Evolutionary conservation across 2,113 vertebrate genomes (phyloP), one percentile per base, ranked within the genome.

Genomic region (Catagonus wagneri): DNA sequence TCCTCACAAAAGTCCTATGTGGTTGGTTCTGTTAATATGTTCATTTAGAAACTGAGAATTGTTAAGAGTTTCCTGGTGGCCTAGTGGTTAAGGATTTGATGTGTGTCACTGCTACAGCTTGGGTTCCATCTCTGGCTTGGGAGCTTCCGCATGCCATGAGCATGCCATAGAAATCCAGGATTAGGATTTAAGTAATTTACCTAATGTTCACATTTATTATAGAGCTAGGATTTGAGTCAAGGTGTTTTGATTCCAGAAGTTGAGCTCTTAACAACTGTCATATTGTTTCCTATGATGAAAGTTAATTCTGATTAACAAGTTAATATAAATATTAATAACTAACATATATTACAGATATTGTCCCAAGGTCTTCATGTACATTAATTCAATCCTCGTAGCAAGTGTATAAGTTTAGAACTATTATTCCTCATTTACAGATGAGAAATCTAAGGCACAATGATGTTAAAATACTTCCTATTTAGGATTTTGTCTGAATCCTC

Each of bases 401-500:
- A 66, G 44, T 66, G 15, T 78, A 1, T 81, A 94, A 12, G 12
- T 27, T 54, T 60, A 36, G 12, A 85, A 76, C 23, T 86, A 1
- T 68, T 76, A 27, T 23, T 65, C 22, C 20, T 72, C 15, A 65
- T 22, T 44, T 66, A 58, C 7, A 60, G 44, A 79, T 74, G 23
- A 89, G 17, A 25, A 83, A 61, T 16, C 63, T 80, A 34, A 87
- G 63, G 65, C 25, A 50, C 25, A 63, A 25, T 83, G 54, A 78
- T 89, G 25, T 93, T 81, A 87, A 91, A 95, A 61, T 92, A 39
- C 2, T 93, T 10, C 69, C 39, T 89, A 25, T 79, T 89, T 74
- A 80, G 65, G 60, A 60, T 80, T 54, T 95, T 90, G 14, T 93
- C 61, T n/a, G 3, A 74, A 25, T 87, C 29, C 52, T 81, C 34